A percentile compares a stretch with the other conserved stretches of the same genome.
Conservation (phyloP, 2,888 invertebrate genomes). For the Athrips mouffetella region DNA sequence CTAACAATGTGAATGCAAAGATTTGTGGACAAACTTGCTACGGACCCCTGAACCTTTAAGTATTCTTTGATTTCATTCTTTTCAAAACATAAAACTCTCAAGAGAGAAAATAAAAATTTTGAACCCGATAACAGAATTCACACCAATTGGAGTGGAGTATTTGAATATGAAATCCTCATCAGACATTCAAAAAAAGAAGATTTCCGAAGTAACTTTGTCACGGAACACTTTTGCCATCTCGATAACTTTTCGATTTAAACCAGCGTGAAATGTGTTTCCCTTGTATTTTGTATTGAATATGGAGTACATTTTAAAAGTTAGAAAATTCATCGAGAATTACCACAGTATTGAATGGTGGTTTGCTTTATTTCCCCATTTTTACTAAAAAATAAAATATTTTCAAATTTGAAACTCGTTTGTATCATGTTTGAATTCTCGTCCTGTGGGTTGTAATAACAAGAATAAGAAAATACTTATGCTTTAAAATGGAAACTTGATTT, state of each 20-base stretch:
- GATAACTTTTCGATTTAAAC: constrained; percentile 32
- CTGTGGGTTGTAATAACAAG: too few relatives aligned
- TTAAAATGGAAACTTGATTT: too few relatives aligned
- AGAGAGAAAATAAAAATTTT: constrained; percentile 4
- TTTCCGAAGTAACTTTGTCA: constrained; percentile 27
- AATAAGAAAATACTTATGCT: too few relatives aligned
- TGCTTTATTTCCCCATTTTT: neutral
- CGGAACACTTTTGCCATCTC: constrained; percentile 29
- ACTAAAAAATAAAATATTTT: too few relatives aligned
- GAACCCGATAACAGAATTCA: constrained; percentile 2
- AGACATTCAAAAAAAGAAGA: constrained; percentile 41
- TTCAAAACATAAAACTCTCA: neutral
- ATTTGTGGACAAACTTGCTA: too few relatives aligned
- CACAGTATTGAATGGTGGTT: neutral
- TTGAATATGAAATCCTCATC: constrained; percentile 40
- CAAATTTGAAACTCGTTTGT: too few relatives aligned
- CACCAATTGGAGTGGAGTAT: constrained; percentile 20
- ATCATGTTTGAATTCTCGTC: too few relatives aligned
- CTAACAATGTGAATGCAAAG: too few relatives aligned
- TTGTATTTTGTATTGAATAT: neutral
- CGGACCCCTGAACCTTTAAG: too few relatives aligned
- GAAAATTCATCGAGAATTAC: neutral
- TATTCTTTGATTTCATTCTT: too few relatives aligned
- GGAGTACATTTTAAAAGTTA: too few relatives aligned
- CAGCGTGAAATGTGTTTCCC: constrained; percentile 22